Conservation (phyloP, 2,888 invertebrate genomes). For the Cephus pygmeus region DNA sequence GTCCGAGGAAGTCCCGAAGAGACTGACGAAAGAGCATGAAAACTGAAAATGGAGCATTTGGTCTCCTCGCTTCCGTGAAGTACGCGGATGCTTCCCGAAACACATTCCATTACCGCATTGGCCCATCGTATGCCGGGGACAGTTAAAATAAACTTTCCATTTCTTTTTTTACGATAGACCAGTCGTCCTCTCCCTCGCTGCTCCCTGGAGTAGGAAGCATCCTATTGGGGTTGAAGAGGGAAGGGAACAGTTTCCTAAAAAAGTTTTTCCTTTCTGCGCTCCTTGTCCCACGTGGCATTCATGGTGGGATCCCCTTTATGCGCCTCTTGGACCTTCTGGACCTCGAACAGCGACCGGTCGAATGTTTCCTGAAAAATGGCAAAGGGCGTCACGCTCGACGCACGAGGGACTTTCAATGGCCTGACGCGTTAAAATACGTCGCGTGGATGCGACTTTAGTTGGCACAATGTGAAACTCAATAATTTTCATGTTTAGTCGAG, state of each 20-base stretch:
- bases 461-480: conserved; percentile 26
- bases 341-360: background rate
- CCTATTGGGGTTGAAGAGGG: background rate
- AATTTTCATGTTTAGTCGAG: conserved; percentile 35
- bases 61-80: conserved; percentile 21
- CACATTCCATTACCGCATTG: conserved; percentile 33
- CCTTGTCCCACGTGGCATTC: conserved; percentile 6
- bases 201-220: background rate
- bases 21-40: background rate
- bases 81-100: conserved; percentile 37
- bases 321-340: background rate
- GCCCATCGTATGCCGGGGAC: background rate
- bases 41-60: background rate
- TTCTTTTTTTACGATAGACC: background rate
- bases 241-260: conserved; percentile 14
- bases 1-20: background rate
- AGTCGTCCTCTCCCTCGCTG: background rate
- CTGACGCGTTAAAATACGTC: background rate
- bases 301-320: background rate
- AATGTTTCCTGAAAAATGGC: background rate
- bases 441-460: background rate
- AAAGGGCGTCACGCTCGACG: background rate
- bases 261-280: conserved; percentile 48
- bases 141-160: background rate
- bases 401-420: background rate